Base-by-base conservation (phyloP, 2,888 invertebrate species). In the Drosophila acutilabella region DNA sequence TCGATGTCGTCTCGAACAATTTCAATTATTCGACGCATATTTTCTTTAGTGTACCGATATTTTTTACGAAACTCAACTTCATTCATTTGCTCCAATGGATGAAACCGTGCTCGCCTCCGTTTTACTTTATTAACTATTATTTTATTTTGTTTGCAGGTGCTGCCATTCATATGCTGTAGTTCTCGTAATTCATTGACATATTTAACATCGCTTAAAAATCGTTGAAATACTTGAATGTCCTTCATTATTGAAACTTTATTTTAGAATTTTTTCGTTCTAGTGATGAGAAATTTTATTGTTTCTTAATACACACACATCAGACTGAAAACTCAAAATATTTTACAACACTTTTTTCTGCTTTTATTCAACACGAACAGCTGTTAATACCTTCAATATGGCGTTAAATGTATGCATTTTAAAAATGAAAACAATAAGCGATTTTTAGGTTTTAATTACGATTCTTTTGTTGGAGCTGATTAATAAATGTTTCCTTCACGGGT, bases 1-100 rank as follows among this genome's bases (percentile, higher is more conserved):
- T 90, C 90, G 4, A 90, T 71, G 47, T 90, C 91, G 67, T 90
- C 90, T 8, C 90, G 86, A 6, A 90, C 76, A 52, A 91, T 85
- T 73, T 90, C 90, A 33, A 90, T 78, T 50, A 90, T 79, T 13
- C 84, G 82, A 2, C 81, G 75, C 62, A 90, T 71, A 54, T 89
- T 90, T 51, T 90, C 91, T 54, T 91, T 90, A 1, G 80, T 83
- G 54, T 75, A 91, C 38, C 91, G 81, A 60, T 90, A 90, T 54
- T 78, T 88, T 5, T 68, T 60, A 13, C 86, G 80, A 52, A 90
- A 91, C 47, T 90, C 78, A 4, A 78, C 65, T 71, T 90, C 90
- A 30, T 82, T 80, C 18, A 91, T 64, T 58, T 90, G 84, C 6
- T 68, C 60, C 16, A 91, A 42, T 4, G 90, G 90, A 51, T 90